Evolutionary conservation across 1,140 invertebrate species (phyloP).

Genomic region (Plodia interpunctella): DNA sequence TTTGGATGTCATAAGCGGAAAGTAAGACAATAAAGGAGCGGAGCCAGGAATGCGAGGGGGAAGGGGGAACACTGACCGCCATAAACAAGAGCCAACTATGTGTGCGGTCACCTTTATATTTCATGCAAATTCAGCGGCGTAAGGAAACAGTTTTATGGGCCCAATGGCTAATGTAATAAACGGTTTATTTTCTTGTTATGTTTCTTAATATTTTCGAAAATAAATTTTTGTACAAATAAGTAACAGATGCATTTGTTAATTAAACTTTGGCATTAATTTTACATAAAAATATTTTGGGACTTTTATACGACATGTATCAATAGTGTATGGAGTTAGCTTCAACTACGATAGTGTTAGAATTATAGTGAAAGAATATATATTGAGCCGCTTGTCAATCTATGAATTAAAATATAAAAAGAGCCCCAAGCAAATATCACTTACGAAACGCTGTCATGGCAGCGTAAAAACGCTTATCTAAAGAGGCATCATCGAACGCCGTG

Average conservation of each 20-base stretch:
- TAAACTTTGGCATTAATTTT: no score
- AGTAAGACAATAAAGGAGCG: conserved; percentile 72
- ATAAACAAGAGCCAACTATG: conserved; percentile 72
- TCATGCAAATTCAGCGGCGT: conserved; percentile 65
- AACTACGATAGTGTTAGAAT: not conserved
- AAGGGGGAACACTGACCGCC: conserved; percentile 61
- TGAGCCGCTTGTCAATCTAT: not conserved
- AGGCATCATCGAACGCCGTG: conserved; percentile 41
- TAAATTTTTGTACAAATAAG: not conserved
- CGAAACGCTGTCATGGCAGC: not conserved
- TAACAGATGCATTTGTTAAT: no score
- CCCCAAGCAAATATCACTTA: conserved; percentile 27
- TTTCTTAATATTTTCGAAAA: not conserved
- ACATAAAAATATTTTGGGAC: no score
- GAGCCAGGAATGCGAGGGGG: conserved; percentile 65
- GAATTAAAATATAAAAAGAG: not conserved
- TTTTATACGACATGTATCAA: no score
- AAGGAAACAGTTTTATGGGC: conserved; percentile 46
- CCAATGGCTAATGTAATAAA: conserved; percentile 51
- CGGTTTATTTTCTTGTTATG: conserved; percentile 20
- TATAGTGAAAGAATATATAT: not conserved
- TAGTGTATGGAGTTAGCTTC: no score
- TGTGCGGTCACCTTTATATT: conserved; percentile 73
- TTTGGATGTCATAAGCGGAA: conserved; percentile 62
- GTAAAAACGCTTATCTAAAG: conserved; percentile 48